Base-by-base conservation (phyloP, 1,140 invertebrate species). In the Vanessa tameamea region DNA sequence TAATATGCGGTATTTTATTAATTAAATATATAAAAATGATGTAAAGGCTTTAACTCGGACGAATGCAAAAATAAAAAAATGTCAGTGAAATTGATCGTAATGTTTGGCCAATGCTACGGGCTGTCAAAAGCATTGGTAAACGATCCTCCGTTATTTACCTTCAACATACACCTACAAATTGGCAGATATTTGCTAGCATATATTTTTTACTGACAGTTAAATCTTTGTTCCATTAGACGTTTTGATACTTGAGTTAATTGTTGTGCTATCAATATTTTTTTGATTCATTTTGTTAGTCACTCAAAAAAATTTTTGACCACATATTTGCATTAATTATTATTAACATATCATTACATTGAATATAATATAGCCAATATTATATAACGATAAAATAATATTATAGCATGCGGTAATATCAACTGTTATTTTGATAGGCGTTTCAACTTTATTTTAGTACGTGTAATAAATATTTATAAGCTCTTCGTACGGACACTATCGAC, bases 91-190 rank as follows among this genome's bases (percentile, higher is more conserved):
- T 64, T 75, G 68, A 70, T 75, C 73, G 72, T 55, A 51, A 77
- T 87, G 84, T 89, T 87, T 90, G 85, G 82, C 77, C 82, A 82
- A 82, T 76, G 85, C 79, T 84, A 81, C 81, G 78, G 85, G 80
- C 87, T 87, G 87, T 87, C 88, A 88, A 89, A 90, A 89, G 88
- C 88, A 85, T 87, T 77, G 82, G 88, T 81, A 87, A 88, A 88
- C 87, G 86, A 82, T 87, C 72, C 76, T 79, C 80, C 79, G 84
- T 81, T 90, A 87, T 89, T 89, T 91, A 86, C 87, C 82, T 76
- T 82, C 85, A 79, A 82, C 79, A 79, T 85, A 77, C 72, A 79
- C 81, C 79, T 85, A 87, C 87, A 87, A 90, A 90, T 88, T 87
- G 86, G 80, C 81, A 81, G 84, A 83, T 79, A 73, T 81, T 79